These are phyloP conservation scores for Penelope pileata DNA, from an alignment of 2,113 vertebrate genomes.

Conservation along the genomic window DNA sequence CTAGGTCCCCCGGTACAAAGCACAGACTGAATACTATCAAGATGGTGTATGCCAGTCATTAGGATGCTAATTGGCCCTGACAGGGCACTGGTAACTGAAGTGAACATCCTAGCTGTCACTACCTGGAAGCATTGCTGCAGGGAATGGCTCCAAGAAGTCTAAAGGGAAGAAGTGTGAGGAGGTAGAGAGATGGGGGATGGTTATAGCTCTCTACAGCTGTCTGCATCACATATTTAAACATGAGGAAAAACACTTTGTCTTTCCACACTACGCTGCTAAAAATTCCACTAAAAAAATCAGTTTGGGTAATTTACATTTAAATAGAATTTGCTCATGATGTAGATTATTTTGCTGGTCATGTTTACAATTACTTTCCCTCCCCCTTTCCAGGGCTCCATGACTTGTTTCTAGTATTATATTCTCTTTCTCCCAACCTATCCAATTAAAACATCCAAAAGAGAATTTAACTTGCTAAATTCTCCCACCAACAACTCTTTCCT, in stretches of 20 bases:
- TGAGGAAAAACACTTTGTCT: constrained; percentile 5
- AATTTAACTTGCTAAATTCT: constrained; percentile 48
- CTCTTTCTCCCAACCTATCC: constrained; percentile 2
- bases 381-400: background rate
- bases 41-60: constrained; percentile 61
- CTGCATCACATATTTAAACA: constrained; percentile 39
- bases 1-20: background rate
- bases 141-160: constrained; percentile 48
- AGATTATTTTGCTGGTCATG: constrained; percentile 61
- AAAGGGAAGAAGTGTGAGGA: constrained; percentile 33
- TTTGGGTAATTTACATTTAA: constrained; percentile 76
- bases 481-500: background rate
- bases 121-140: constrained; percentile 62
- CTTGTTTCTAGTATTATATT: constrained; percentile 1
- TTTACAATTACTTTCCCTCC: constrained; percentile 48
- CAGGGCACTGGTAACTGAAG: constrained; percentile 58
- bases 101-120: constrained; percentile 35
- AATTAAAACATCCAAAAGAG: constrained; percentile 62
- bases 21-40: background rate
- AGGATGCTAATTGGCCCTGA: constrained; percentile 66
- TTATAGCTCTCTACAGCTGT: constrained; percentile 35
- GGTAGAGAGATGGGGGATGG: background rate
- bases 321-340: constrained; percentile 55
- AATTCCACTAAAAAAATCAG: constrained; percentile 42
- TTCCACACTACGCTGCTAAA: constrained; percentile 36